These are phyloP conservation scores for Chrosomus eos DNA, from an alignment of 2,797 vertebrate species.

Conservation along the genomic window DNA sequence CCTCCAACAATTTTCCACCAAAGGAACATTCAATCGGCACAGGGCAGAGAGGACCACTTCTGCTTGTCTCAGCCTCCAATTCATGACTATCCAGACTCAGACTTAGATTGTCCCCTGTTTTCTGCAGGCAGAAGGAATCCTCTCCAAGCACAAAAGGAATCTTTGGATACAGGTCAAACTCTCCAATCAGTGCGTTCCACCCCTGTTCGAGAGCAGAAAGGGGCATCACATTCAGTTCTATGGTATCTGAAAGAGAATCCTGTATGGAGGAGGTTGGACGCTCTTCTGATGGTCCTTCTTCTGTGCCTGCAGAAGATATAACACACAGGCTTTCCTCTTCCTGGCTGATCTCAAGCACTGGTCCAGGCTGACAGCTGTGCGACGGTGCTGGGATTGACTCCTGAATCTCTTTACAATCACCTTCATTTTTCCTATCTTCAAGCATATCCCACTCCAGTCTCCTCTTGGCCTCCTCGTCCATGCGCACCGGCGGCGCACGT, in stretches of 20 bases:
- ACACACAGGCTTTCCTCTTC: neutral
- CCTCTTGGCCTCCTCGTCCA: slow-evolving; percentile 88
- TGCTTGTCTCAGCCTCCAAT: slow-evolving; percentile 64
- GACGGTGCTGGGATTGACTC: slow-evolving; percentile 66
- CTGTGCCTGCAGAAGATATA: slow-evolving; percentile 53
- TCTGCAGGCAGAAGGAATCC: slow-evolving; percentile 79
- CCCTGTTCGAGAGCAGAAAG: slow-evolving; percentile 63
- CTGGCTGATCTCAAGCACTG: neutral
- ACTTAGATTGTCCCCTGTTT: slow-evolving; percentile 76
- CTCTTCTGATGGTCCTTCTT: slow-evolving; percentile 70
- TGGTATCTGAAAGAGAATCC: slow-evolving; percentile 67
- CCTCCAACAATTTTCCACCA: slow-evolving; percentile 81
- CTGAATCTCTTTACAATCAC: slow-evolving; percentile 63
- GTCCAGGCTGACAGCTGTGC: slow-evolving; percentile 42
- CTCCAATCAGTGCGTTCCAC: slow-evolving; percentile 89
- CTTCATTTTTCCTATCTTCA: slow-evolving; percentile 84
- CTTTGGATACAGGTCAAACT: slow-evolving; percentile 79
- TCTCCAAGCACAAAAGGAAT: slow-evolving; percentile 68
- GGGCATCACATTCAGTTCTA: slow-evolving; percentile 77
- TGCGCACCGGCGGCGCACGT: slow-evolving; percentile 83
- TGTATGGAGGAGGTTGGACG: slow-evolving; percentile 67
- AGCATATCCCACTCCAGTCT: slow-evolving; percentile 93
- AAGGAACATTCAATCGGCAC: slow-evolving; percentile 78
- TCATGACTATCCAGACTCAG: slow-evolving; percentile 75
- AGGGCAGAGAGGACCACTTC: neutral